Conservation (phyloP, 2,797 vertebrate species). For the Tenualosa thibaudeaui region DNA sequence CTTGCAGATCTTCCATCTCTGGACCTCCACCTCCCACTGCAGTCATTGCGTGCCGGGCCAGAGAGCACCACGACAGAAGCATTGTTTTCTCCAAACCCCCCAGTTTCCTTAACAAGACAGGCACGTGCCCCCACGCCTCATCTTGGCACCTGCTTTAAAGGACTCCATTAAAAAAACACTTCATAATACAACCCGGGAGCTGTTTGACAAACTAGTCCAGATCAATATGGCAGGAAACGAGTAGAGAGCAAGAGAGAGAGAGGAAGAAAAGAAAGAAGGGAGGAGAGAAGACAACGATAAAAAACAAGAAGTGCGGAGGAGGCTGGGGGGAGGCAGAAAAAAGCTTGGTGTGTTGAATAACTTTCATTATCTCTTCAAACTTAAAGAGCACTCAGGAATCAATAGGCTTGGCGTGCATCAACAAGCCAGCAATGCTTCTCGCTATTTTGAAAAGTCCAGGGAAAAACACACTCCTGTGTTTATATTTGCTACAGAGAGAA, state of each 20-base stretch:
- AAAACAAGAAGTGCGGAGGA: not conserved
- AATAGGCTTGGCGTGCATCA: slow-evolving; percentile 46
- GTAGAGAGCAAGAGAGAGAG: not conserved
- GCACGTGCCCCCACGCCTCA: slow-evolving; percentile 29
- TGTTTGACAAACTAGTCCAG: slow-evolving; percentile 54
- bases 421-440: slow-evolving; percentile 17
- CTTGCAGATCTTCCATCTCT: not conserved
- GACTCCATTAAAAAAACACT: slow-evolving; percentile 60
- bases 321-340: not conserved
- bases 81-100: slow-evolving; percentile 41
- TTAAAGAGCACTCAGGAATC: slow-evolving; percentile 53
- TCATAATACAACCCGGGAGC: slow-evolving; percentile 54
- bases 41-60: slow-evolving; percentile 20
- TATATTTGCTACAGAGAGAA: not conserved
- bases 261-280: not conserved
- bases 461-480: slow-evolving; percentile 17
- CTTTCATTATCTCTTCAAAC: slow-evolving; percentile 59
- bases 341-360: slow-evolving; percentile 50
- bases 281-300: slow-evolving; percentile 16
- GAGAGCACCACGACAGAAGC: slow-evolving; percentile 16
- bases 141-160: slow-evolving; percentile 44
- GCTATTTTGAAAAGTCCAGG: slow-evolving; percentile 24
- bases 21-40: not conserved
- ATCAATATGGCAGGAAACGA: slow-evolving; percentile 56
- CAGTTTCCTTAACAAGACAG: slow-evolving; percentile 34